Evolutionary conservation across 2,888 invertebrate genomes (phyloP).

Genomic region (Drepanosiphum platanoidis): DNA sequence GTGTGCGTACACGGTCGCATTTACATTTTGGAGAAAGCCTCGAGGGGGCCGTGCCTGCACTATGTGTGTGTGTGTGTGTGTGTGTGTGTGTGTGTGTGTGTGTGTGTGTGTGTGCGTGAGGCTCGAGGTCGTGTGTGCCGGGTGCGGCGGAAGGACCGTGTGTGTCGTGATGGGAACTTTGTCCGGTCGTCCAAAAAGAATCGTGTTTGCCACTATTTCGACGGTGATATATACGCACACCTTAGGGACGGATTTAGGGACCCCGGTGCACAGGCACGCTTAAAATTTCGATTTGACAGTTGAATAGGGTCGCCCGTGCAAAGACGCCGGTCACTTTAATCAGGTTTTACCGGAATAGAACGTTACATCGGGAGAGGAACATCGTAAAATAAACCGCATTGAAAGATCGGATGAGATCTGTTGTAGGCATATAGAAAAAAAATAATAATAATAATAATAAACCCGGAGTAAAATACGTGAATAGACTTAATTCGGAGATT

Average conservation of each 20-base stretch:
- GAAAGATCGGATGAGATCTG: conserved; percentile 11
- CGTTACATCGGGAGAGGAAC: not conserved
- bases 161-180: conserved; percentile 29
- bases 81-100: not conserved
- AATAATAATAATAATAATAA: too few species aligned
- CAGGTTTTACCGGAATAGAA: conserved; percentile 58
- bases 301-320: conserved; percentile 42
- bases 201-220: not conserved
- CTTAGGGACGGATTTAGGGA: conserved; percentile 45
- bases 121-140: too few species aligned
- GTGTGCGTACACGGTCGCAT: not conserved
- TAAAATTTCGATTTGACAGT: conserved; percentile 48
- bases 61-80: not conserved
- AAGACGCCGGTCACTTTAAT: conserved; percentile 49
- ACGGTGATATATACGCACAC: not conserved
- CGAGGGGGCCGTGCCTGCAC: not conserved
- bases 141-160: not conserved
- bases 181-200: conserved; percentile 29
- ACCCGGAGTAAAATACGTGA: conserved; percentile 21
- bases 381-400: conserved; percentile 39
- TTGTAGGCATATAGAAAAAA: not conserved
- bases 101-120: not conserved
- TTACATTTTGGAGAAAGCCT: conserved; percentile 10
- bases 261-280: conserved; percentile 3
- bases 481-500: conserved; percentile 51